Percentiles rank a stretch among this genome's conserved stretches.
phyloP scores from a whole-genome alignment of 2,888 invertebrate genomes.

The Cantharis flavilabris region DNA sequence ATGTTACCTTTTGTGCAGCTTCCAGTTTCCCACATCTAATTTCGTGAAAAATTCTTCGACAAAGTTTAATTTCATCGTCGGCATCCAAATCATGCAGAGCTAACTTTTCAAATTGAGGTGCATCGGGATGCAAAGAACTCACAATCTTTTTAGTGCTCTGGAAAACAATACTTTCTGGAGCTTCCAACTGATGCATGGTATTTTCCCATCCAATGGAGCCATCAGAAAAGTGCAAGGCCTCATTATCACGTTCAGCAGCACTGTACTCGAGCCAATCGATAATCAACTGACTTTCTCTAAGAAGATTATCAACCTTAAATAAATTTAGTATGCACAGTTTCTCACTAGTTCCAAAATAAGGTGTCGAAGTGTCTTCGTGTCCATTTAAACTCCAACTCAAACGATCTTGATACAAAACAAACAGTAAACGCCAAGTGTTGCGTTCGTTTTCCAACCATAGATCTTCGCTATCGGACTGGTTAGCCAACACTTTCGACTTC shows the following conservation, averaged over 20 bases:
- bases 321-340: slow-evolving; percentile 63
- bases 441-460: slow-evolving; percentile 78
- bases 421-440: slow-evolving; percentile 86
- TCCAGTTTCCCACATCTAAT: slow-evolving; percentile 86
- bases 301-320: slow-evolving; percentile 61
- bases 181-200: slow-evolving; percentile 76
- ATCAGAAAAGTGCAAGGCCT: slow-evolving; percentile 78
- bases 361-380: slow-evolving; percentile 39
- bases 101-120: slow-evolving; percentile 76
- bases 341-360: slow-evolving; percentile 60
- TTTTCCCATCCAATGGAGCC: slow-evolving; percentile 89
- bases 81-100: slow-evolving; percentile 84
- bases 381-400: slow-evolving; percentile 55
- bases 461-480: slow-evolving; percentile 40
- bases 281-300: slow-evolving; percentile 77
- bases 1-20: slow-evolving; percentile 78
- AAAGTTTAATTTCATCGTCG: slow-evolving; percentile 73
- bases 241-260: slow-evolving; percentile 61
- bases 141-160: slow-evolving; percentile 64
- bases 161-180: slow-evolving; percentile 62
- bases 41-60: slow-evolving; percentile 70
- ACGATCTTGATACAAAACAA: slow-evolving; percentile 82
- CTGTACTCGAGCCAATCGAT: slow-evolving; percentile 93
- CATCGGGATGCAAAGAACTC: slow-evolving; percentile 85
- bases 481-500: slow-evolving; percentile 47